phyloP scores from a whole-genome alignment of 2,888 invertebrate genomes.

The Pristionchus entomophagus region DNA sequence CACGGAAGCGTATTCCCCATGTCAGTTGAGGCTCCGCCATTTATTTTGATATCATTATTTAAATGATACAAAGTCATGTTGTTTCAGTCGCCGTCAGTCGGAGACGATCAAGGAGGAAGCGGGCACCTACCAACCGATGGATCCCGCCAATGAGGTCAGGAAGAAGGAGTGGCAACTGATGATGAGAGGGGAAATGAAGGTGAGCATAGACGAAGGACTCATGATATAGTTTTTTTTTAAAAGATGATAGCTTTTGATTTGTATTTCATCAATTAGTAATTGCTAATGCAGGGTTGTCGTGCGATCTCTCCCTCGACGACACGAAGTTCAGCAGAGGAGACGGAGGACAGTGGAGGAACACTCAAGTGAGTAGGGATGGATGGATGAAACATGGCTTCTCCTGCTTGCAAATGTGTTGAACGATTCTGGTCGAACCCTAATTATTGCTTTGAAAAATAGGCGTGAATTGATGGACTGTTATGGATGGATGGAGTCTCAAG shows the following conservation, averaged over 20 bases:
- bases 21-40: too few relatives aligned
- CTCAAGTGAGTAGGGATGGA: constrained; percentile 44
- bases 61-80: not conserved
- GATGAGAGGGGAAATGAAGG: not conserved
- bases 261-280: not conserved
- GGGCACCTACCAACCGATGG: constrained; percentile 29
- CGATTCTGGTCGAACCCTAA: too few relatives aligned
- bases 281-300: not conserved
- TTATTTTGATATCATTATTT: too few relatives aligned
- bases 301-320: not conserved
- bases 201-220: not conserved
- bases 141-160: not conserved
- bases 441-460: too few relatives aligned
- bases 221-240: not conserved
- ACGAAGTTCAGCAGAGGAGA: constrained; percentile 12
- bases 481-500: too few relatives aligned
- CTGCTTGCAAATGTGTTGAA: too few relatives aligned
- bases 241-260: not conserved
- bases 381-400: too few relatives aligned
- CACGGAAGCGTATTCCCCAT: constrained; percentile 46
- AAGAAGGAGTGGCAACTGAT: constrained; percentile 8
- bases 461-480: too few relatives aligned
- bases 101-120: constrained; percentile 47
- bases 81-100: constrained; percentile 40
- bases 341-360: constrained; percentile 55